A percentile compares a stretch with the other conserved stretches of the same genome.
Conservation (phyloP, 2,113 vertebrate species). For the Pandion haliaetus region DNA sequence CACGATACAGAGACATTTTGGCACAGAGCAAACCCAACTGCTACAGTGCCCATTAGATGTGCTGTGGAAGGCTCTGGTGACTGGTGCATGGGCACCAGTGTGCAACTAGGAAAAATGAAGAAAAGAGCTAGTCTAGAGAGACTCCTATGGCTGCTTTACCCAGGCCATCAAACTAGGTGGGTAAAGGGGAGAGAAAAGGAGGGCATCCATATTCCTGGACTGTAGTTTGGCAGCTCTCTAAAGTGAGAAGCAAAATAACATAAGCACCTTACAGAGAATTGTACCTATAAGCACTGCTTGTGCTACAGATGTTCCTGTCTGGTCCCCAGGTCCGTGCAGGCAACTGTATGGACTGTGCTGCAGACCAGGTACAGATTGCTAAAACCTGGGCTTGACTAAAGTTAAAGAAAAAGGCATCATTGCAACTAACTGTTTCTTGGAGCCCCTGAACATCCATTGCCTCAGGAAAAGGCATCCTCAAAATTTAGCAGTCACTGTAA, state of each 20-base stretch:
- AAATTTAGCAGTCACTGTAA: neutral
- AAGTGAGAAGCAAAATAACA: neutral
- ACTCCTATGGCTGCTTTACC: neutral
- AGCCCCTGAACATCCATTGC: neutral
- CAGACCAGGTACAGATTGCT: neutral
- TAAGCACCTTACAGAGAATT: neutral
- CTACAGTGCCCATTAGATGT: neutral
- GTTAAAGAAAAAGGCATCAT: neutral
- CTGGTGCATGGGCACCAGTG: neutral
- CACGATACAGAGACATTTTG: neutral
- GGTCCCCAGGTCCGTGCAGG: neutral
- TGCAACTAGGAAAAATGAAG: neutral
- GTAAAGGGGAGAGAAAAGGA: neutral
- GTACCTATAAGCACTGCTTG: neutral
- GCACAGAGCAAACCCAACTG: neutral
- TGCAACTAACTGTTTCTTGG: neutral
- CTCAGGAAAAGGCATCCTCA: neutral
- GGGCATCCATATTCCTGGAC: neutral
- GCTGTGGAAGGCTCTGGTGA: neutral
- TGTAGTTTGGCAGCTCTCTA: slow-evolving; percentile 7
- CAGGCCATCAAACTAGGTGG: neutral
- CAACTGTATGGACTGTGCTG: neutral
- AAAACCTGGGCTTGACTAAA: neutral
- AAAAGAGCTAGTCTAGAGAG: neutral
- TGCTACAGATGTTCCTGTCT: neutral